Conservation (phyloP, 2,888 invertebrate species). For the Caenorhabditis panamensis region DNA sequence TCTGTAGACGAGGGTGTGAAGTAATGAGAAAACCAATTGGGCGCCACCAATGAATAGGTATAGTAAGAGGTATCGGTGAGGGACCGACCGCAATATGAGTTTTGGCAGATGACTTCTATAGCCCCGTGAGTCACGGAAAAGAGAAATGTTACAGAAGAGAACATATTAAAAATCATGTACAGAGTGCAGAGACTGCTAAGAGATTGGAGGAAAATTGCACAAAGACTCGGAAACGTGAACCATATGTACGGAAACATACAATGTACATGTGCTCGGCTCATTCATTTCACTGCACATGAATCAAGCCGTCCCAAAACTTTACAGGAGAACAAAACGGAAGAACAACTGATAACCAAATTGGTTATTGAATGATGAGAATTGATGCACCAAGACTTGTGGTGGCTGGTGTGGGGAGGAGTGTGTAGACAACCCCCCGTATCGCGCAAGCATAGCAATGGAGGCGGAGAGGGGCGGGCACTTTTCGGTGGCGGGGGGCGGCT, state of each 20-base stretch:
- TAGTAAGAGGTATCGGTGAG: not conserved
- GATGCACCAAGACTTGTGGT: slow-evolving; percentile 45
- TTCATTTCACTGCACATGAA: slow-evolving; percentile 54
- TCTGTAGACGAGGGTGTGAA: slow-evolving; percentile 40
- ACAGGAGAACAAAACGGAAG: slow-evolving; percentile 5
- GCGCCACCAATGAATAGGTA: slow-evolving; percentile 46
- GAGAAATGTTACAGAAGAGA: slow-evolving; percentile 15
- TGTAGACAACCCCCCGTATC: slow-evolving; percentile 28
- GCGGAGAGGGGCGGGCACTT: slow-evolving; percentile 34
- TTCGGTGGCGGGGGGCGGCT: slow-evolving; percentile 23
- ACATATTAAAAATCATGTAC: slow-evolving; percentile 58
- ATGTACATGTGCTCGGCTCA: slow-evolving; percentile 57
- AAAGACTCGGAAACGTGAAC: slow-evolving; percentile 40
- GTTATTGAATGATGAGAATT: not conserved
- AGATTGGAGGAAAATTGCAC: slow-evolving; percentile 17
- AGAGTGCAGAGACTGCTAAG: slow-evolving; percentile 33
- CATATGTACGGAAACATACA: slow-evolving; percentile 53
- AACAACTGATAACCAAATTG: not conserved
- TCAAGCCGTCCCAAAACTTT: slow-evolving; percentile 29
- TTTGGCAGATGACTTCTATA: slow-evolving; percentile 58
- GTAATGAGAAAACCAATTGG: slow-evolving; percentile 61
- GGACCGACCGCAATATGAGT: slow-evolving; percentile 56
- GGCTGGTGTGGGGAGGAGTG: slow-evolving; percentile 30
- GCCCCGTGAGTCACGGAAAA: slow-evolving; percentile 30
- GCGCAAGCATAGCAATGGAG: slow-evolving; percentile 46